A percentile compares a stretch with the other conserved stretches of the same genome.
Conservation (phyloP, 2,113 vertebrate species). For the Propithecus coquereli region DNA sequence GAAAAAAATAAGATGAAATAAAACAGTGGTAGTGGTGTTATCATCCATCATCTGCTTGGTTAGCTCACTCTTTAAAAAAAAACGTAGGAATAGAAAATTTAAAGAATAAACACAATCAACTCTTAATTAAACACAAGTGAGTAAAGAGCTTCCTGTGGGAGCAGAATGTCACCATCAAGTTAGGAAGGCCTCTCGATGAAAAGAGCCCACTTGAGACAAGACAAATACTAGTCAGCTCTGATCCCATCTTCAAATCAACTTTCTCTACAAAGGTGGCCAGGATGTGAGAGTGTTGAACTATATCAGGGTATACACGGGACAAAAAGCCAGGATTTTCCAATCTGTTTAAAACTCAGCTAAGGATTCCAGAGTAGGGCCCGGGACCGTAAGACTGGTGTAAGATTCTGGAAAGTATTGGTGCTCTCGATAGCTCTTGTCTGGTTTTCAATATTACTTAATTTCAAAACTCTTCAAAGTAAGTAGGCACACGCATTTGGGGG, state of each 20-base stretch:
- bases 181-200: not conserved
- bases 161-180: not conserved
- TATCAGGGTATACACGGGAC: not conserved
- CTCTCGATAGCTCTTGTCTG: not conserved
- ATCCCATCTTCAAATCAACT: not conserved
- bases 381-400: fast-evolving
- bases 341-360: not conserved
- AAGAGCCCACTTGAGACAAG: not conserved
- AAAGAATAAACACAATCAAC: not conserved
- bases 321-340: not conserved
- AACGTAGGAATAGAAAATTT: not conserved
- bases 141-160: not conserved
- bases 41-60: not conserved
- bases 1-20: not conserved
- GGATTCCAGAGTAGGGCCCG: not conserved
- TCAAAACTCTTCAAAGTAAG: not conserved
- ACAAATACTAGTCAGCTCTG: not conserved
- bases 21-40: not conserved
- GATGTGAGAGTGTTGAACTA: not conserved
- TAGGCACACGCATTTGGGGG: not conserved
- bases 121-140: not conserved
- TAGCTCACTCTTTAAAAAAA: not conserved
- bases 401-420: not conserved
- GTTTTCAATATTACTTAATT: not conserved
- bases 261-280: not conserved